Evolutionary conservation across 2,888 invertebrate genomes (phyloP).

Genomic region (Leptinotarsa tumamoca): DNA sequence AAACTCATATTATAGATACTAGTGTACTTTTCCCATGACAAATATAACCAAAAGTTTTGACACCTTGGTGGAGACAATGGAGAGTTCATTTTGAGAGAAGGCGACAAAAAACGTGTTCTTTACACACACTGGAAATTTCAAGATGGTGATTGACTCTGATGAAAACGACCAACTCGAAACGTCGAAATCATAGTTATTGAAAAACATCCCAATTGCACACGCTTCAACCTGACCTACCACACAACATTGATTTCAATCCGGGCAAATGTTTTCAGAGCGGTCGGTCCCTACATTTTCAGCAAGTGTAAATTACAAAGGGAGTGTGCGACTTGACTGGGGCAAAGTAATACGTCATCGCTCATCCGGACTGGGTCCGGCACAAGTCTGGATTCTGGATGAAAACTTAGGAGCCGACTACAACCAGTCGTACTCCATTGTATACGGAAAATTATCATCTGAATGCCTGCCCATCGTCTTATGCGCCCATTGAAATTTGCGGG

Average conservation of each 20-base stretch:
- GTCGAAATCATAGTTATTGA: neutral
- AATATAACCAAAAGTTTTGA: too few relatives aligned
- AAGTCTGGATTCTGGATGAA: slow-evolving; percentile 30
- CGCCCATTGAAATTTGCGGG: neutral
- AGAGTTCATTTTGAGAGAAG: too few relatives aligned
- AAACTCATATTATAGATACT: too few relatives aligned
- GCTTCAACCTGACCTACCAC: slow-evolving; percentile 45
- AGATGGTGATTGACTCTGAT: too few relatives aligned
- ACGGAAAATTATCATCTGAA: slow-evolving; percentile 43
- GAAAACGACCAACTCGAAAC: neutral
- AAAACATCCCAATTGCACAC: neutral
- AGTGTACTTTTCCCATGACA: too few relatives aligned
- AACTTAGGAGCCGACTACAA: slow-evolving; percentile 32
- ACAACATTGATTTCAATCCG: slow-evolving; percentile 46
- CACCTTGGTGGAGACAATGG: too few relatives aligned
- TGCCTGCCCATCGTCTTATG: slow-evolving; percentile 36
- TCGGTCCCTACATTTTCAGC: slow-evolving; percentile 48
- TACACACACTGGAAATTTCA: too few relatives aligned
- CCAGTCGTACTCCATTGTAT: slow-evolving; percentile 30
- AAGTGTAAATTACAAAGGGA: slow-evolving; percentile 55
- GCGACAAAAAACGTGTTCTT: too few relatives aligned
- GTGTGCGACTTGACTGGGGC: slow-evolving; percentile 54
- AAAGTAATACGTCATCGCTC: slow-evolving; percentile 63
- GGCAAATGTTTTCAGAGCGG: slow-evolving; percentile 55
- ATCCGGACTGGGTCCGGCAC: slow-evolving; percentile 60